Evolutionary conservation across 1,140 invertebrate genomes (phyloP).

Genomic region (Diorhabda elongata): DNA sequence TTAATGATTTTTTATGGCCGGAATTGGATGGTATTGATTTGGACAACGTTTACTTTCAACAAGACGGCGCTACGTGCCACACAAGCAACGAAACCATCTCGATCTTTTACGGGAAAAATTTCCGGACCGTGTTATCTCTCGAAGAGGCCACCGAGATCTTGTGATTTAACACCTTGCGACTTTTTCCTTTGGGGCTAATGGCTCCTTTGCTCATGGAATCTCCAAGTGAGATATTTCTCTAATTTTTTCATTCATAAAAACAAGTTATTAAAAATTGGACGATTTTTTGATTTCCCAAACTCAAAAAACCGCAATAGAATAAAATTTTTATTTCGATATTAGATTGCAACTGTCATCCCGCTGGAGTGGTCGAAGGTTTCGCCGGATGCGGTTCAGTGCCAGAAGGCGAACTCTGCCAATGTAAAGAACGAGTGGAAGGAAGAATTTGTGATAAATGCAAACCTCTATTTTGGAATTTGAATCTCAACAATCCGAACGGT

Average conservation of each 20-base stretch:
- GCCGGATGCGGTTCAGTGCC: conserved; percentile 83
- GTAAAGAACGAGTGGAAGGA: conserved; percentile 90
- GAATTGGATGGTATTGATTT: no score
- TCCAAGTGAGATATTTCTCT: neutral
- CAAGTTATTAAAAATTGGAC: neutral
- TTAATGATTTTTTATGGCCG: no score
- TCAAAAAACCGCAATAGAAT: no score
- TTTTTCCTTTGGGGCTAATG: no score
- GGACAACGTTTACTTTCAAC: no score
- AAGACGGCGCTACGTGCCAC: no score
- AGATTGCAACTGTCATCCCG: conserved; percentile 97
- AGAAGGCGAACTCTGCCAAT: conserved; percentile 89
- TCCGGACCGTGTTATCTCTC: no score
- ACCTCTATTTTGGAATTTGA: conserved; percentile 92
- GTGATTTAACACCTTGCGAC: no score
- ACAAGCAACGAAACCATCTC: no score
- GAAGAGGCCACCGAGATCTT: no score
- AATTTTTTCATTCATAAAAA: neutral
- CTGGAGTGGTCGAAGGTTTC: conserved; percentile 86
- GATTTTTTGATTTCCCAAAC: neutral
- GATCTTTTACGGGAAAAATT: no score
- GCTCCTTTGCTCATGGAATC: no score
- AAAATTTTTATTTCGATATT: conserved; percentile 23
- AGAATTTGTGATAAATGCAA: conserved; percentile 93
- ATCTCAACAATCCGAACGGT: conserved; percentile 79